These are phyloP conservation scores for Cydia fagiglandana DNA, from an alignment of 1,140 invertebrate genomes.

Conservation along the genomic window DNA sequence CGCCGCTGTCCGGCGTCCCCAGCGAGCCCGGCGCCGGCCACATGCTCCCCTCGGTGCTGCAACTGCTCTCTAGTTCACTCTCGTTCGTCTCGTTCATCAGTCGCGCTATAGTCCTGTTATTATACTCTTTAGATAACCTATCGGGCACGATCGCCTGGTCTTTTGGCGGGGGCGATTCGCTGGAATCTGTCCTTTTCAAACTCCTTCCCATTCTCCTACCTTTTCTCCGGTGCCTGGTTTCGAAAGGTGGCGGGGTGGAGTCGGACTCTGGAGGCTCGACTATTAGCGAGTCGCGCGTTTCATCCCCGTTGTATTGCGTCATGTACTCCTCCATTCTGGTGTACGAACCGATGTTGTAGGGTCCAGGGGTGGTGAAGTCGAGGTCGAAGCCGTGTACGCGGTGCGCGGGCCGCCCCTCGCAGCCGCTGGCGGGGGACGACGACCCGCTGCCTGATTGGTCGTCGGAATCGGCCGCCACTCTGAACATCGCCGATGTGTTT, in stretches of 20 bases:
- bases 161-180: conserved; percentile 64
- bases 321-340: neutral
- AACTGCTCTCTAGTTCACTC: conserved; percentile 75
- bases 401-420: neutral
- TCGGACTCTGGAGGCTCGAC: conserved; percentile 59
- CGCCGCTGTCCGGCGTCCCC: conserved; percentile 60
- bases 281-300: conserved; percentile 76
- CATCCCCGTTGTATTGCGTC: conserved; percentile 37
- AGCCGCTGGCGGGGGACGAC: conserved; percentile 52
- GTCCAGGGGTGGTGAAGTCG: conserved; percentile 79
- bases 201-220: conserved; percentile 55
- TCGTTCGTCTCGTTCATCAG: conserved; percentile 77
- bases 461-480: conserved; percentile 80
- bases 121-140: conserved; percentile 47
- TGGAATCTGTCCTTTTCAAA: conserved; percentile 62
- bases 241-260: conserved; percentile 50
- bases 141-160: conserved; percentile 43
- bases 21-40: conserved; percentile 46
- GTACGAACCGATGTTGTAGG: conserved; percentile 34
- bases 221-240: conserved; percentile 50
- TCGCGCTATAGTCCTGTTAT: conserved; percentile 64
- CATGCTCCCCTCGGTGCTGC: conserved; percentile 64
- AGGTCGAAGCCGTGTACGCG: conserved; percentile 39
- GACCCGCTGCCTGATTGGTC: conserved; percentile 70
- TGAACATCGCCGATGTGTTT: conserved; percentile 75